A percentile compares a stretch with the other conserved stretches of the same genome.
phyloP scores from a whole-genome alignment of 2,797 vertebrate species.

The Fratercula arctica region DNA sequence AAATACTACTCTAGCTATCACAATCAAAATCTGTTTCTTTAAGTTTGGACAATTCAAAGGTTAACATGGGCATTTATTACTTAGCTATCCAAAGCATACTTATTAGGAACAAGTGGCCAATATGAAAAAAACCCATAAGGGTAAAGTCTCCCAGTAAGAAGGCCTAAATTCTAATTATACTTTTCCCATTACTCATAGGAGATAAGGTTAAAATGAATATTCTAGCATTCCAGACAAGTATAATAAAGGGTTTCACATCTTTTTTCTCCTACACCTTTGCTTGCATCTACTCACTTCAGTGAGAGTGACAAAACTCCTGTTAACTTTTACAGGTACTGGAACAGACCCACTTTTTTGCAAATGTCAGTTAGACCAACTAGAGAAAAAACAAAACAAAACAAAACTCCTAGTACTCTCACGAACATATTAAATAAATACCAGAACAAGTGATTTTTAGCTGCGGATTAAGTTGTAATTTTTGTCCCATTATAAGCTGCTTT shows the following conservation, averaged over 20 bases:
- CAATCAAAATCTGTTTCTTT: not conserved
- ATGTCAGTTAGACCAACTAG: not conserved
- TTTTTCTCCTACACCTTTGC: not conserved
- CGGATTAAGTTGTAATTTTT: constrained; percentile 24
- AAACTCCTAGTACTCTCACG: not conserved
- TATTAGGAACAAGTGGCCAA: not conserved
- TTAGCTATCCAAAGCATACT: not conserved
- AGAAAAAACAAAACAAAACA: not conserved
- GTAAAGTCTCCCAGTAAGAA: not conserved
- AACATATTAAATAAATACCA: not conserved
- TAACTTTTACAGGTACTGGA: constrained; percentile 41
- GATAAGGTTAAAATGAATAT: not conserved
- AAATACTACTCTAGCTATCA: not conserved
- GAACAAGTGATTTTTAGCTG: not conserved
- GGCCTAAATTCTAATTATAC: not conserved
- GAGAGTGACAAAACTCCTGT: constrained; percentile 8
- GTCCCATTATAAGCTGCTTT: constrained; percentile 7
- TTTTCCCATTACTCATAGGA: not conserved
- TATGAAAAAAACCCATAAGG: not conserved
- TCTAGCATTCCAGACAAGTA: not conserved
- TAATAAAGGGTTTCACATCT: not conserved
- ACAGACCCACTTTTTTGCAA: not conserved
- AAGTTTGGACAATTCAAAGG: not conserved
- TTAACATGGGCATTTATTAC: not conserved
- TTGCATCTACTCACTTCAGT: not conserved